Conservation (phyloP, 2,888 invertebrate species). For the Xestia sexstrigata region DNA sequence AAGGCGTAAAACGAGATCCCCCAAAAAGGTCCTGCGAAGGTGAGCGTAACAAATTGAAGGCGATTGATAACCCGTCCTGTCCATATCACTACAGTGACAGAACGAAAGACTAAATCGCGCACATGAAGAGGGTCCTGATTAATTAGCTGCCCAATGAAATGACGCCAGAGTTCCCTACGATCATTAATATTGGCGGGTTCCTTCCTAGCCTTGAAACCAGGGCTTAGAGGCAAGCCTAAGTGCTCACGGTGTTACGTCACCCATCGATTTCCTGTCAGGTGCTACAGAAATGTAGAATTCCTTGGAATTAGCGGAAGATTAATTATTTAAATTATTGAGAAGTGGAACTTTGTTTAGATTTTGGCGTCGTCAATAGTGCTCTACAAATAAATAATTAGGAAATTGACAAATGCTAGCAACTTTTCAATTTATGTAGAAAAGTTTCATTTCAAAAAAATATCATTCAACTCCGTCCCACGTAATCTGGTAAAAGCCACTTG, state of each 20-base stretch:
- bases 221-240: slow-evolving; percentile 48
- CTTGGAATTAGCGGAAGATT: slow-evolving; percentile 17
- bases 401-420: neutral
- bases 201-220: slow-evolving; percentile 37
- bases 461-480: slow-evolving; percentile 3
- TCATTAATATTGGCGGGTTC: slow-evolving; percentile 57
- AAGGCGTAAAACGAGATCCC: slow-evolving; percentile 18
- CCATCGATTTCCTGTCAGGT: slow-evolving; percentile 51
- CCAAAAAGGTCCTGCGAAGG: slow-evolving; percentile 38
- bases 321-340: slow-evolving; percentile 33
- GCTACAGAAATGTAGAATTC: slow-evolving; percentile 30
- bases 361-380: neutral
- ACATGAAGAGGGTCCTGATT: slow-evolving; percentile 68
- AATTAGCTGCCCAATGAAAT: slow-evolving; percentile 65
- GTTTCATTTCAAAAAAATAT: slow-evolving; percentile 9
- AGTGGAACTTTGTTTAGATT: neutral
- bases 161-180: slow-evolving; percentile 51
- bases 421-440: neutral
- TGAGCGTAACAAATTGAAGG: slow-evolving; percentile 59
- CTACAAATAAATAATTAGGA: neutral
- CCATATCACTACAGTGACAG: slow-evolving; percentile 64
- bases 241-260: slow-evolving; percentile 29
- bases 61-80: slow-evolving; percentile 64
- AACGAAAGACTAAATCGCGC: slow-evolving; percentile 62
- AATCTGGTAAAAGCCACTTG: slow-evolving; percentile 54